Evolutionary conservation across 2,113 vertebrate species (phyloP).

Genomic region (Myotis brandtii): DNA sequence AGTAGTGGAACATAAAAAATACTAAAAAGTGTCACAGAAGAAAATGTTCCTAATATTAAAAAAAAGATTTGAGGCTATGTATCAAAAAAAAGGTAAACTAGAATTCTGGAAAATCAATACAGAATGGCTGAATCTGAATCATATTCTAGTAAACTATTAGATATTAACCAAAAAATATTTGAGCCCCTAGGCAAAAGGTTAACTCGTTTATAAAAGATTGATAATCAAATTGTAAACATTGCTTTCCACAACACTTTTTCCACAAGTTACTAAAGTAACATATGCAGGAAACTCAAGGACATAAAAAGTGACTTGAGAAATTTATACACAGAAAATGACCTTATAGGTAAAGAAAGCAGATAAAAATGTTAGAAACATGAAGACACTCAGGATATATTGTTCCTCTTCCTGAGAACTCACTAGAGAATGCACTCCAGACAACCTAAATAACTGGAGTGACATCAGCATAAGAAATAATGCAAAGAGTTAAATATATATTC

Average conservation of each 20-base stretch:
- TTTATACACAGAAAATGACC: background rate
- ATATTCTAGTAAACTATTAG: slow-evolving; percentile 6
- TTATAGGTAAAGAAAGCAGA: background rate
- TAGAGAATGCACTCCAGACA: background rate
- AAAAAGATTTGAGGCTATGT: background rate
- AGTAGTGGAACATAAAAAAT: background rate
- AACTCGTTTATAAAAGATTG: background rate
- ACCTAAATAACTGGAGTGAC: background rate
- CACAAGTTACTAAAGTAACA: background rate
- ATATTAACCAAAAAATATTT: background rate
- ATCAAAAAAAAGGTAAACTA: background rate
- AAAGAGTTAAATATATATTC: background rate
- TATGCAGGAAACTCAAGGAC: slow-evolving; percentile 20
- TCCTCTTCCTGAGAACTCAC: background rate
- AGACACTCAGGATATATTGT: background rate
- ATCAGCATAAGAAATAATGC: background rate
- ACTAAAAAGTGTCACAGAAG: background rate
- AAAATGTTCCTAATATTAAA: background rate
- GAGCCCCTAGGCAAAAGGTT: background rate
- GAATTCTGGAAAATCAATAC: background rate
- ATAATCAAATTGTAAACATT: background rate
- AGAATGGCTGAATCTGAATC: background rate
- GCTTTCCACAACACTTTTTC: background rate
- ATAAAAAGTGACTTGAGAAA: slow-evolving; percentile 6
- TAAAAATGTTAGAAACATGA: background rate